A percentile compares a stretch with the other conserved stretches of the same genome.
phyloP scores from a whole-genome alignment of 2,888 invertebrate genomes.

The Calliphora vomitoria region DNA sequence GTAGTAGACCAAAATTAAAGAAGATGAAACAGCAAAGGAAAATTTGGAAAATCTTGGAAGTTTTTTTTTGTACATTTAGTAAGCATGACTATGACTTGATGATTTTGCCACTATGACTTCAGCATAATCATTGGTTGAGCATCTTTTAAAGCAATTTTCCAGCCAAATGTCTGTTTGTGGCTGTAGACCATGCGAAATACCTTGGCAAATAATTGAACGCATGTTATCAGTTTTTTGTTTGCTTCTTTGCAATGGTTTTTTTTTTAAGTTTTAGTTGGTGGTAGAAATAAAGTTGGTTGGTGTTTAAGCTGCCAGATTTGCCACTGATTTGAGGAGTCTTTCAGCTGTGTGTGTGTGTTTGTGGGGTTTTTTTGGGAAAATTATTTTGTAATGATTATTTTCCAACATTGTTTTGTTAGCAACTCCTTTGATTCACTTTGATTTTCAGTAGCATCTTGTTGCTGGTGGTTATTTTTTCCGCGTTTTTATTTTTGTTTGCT shows the following conservation, averaged over 20 bases:
- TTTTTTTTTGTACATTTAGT: constrained; percentile 31
- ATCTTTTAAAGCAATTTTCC: constrained; percentile 63
- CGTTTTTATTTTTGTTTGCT: constrained; percentile 1
- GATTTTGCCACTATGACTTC: constrained; percentile 72
- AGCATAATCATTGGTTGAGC: constrained; percentile 67
- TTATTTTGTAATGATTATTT: constrained; percentile 69
- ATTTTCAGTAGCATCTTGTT: constrained; percentile 64
- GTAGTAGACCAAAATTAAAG: constrained; percentile 29
- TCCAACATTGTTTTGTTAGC: constrained; percentile 35
- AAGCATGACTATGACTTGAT: constrained; percentile 65
- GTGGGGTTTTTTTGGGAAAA: constrained; percentile 39
- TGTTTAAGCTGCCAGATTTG: constrained; percentile 66
- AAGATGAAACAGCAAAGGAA: constrained; percentile 16
- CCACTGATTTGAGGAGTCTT: constrained; percentile 64
- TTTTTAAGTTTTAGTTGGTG: constrained; percentile 1
- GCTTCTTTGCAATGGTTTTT: background rate
- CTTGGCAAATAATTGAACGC: constrained; percentile 70
- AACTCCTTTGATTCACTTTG: constrained; percentile 66
- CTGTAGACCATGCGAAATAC: constrained; percentile 46
- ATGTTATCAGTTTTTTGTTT: constrained; percentile 69
- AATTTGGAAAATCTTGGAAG: constrained; percentile 34
- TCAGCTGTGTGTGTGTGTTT: background rate
- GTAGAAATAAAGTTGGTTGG: constrained; percentile 26
- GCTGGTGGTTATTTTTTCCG: constrained; percentile 15
- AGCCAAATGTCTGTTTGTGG: constrained; percentile 33